These are phyloP conservation scores for Acanthurus lineatus DNA, from an alignment of 2,797 vertebrate genomes.

Conservation along the genomic window DNA sequence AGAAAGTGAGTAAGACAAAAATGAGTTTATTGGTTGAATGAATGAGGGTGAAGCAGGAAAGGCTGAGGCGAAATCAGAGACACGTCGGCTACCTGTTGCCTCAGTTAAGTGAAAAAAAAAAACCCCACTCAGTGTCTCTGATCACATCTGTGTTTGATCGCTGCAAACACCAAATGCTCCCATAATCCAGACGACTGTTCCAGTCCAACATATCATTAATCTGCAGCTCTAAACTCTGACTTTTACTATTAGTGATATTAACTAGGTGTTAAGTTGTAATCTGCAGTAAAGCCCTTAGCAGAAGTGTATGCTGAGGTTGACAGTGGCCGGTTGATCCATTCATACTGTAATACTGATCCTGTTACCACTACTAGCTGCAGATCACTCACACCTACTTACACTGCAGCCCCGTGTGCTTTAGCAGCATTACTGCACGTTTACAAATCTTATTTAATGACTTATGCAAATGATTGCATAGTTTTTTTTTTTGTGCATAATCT, in stretches of 20 bases:
- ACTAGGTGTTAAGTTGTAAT: conserved; percentile 84
- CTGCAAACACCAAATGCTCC: conserved; percentile 20
- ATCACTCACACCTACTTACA: conserved; percentile 74
- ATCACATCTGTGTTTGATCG: conserved; percentile 13
- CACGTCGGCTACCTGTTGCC: conserved; percentile 15
- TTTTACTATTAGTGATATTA: conserved; percentile 83
- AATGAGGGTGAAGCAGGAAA: background rate
- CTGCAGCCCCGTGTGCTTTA: conserved; percentile 50
- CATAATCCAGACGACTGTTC: conserved; percentile 75
- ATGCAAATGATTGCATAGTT: background rate
- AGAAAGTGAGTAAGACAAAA: background rate
- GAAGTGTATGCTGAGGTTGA: conserved; percentile 78
- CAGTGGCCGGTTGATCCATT: conserved; percentile 81
- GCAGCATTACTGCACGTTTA: conserved; percentile 49
- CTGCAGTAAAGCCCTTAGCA: conserved; percentile 77
- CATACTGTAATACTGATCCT: conserved; percentile 82
- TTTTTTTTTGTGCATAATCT: background rate
- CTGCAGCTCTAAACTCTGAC: conserved; percentile 75
- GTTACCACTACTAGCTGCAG: conserved; percentile 75
- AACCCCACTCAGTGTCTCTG: background rate
- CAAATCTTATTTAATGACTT: conserved; percentile 61
- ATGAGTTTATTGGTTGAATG: background rate
- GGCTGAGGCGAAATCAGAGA: background rate
- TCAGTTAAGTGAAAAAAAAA: background rate
- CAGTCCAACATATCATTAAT: conserved; percentile 77